These are phyloP conservation scores for Spinibarbus caldwelli DNA, from an alignment of 2,797 vertebrate genomes.

Conservation along the genomic window DNA sequence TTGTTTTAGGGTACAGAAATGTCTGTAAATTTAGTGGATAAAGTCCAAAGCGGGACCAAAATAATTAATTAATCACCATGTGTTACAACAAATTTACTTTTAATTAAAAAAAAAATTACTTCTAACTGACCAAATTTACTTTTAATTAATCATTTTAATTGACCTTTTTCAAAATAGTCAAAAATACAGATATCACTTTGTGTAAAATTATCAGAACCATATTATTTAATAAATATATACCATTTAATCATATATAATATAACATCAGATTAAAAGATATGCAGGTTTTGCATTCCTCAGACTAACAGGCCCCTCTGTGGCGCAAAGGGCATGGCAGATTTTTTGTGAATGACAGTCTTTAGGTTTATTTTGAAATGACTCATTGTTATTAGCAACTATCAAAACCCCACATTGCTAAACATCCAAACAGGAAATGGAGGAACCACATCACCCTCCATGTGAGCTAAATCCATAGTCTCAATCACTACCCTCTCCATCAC, in stretches of 20 bases:
- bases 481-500: conserved; percentile 49
- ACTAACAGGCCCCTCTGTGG: background rate
- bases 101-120: too few relatives aligned
- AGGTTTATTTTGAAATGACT: conserved; percentile 29
- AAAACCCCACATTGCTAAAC: conserved; percentile 26
- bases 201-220: background rate
- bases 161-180: background rate
- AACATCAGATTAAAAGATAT: background rate
- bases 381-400: conserved; percentile 37
- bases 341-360: background rate
- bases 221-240: background rate
- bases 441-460: conserved; percentile 29
- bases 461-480: conserved; percentile 39
- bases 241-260: background rate
- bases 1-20: too few relatives aligned
- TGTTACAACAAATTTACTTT: background rate
- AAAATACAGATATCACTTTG: background rate
- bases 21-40: too few relatives aligned
- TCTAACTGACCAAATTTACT: background rate
- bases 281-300: background rate
- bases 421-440: conserved; percentile 35
- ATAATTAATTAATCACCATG: background rate
- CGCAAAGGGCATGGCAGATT: background rate
- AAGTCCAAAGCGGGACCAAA: background rate
- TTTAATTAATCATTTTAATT: background rate